Evolutionary conservation across 1,140 invertebrate species (phyloP).

Genomic region (Trichogramma pretiosum): DNA sequence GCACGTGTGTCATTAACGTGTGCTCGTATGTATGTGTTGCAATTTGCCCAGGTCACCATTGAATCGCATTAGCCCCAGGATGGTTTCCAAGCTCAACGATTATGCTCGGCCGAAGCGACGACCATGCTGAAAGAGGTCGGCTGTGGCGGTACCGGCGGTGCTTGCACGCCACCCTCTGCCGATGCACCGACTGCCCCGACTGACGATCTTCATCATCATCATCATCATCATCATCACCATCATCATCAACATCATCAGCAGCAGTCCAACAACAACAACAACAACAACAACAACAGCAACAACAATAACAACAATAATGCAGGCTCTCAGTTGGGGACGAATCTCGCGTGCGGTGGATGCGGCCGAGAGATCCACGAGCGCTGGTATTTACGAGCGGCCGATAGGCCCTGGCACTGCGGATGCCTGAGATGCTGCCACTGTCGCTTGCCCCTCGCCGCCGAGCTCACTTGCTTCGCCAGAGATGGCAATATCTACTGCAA

Average conservation of each 20-base stretch:
- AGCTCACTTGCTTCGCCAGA: constrained; percentile 80
- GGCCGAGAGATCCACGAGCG: constrained; percentile 42
- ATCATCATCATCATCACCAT: too few relatives aligned
- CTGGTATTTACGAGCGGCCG: constrained; percentile 80
- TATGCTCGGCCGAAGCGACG: not conserved
- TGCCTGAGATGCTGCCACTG: constrained; percentile 85
- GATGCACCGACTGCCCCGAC: constrained; percentile 18
- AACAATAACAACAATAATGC: too few relatives aligned
- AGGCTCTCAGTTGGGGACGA: too few relatives aligned
- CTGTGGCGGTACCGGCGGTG: constrained; percentile 35
- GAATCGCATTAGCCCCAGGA: not conserved
- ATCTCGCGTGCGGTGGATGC: constrained; percentile 41
- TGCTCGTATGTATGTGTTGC: too few relatives aligned
- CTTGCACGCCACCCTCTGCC: constrained; percentile 21
- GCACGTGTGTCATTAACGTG: constrained; percentile 9
- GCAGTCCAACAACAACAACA: not conserved
- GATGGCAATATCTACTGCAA: constrained; percentile 91
- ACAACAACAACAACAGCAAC: constrained; percentile 5
- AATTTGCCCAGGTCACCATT: too few relatives aligned
- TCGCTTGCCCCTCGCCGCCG: constrained; percentile 70
- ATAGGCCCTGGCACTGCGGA: constrained; percentile 79
- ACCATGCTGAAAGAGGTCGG: constrained; percentile 45
- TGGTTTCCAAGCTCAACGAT: not conserved
- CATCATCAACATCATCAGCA: not conserved
- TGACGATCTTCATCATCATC: constrained; percentile 19